Evolutionary conservation across 2,888 invertebrate genomes (phyloP).

Genomic region (Nemapogon koenigi): DNA sequence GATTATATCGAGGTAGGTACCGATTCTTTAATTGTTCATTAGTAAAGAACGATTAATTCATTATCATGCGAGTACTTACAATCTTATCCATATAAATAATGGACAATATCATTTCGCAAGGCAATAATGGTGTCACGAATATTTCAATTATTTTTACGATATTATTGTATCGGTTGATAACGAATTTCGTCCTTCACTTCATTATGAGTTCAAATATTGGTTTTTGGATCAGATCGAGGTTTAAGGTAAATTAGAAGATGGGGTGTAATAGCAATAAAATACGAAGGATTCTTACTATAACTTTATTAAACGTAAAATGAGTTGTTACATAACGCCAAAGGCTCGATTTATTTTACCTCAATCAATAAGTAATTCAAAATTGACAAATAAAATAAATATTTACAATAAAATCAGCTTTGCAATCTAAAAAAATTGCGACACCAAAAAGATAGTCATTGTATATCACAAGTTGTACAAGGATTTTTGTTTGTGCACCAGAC

Average conservation of each 20-base stretch:
- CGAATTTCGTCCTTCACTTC: neutral
- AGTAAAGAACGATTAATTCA: slow-evolving; percentile 45
- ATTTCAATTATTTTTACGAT: slow-evolving; percentile 9
- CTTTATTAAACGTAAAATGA: slow-evolving; percentile 64
- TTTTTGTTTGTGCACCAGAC: slow-evolving; percentile 59
- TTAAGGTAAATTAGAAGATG: neutral
- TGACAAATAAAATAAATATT: slow-evolving; percentile 48
- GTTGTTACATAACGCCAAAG: slow-evolving; percentile 65
- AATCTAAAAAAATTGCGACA: slow-evolving; percentile 34
- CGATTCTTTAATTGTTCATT: slow-evolving; percentile 61
- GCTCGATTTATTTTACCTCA: slow-evolving; percentile 62
- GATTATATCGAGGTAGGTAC: slow-evolving; percentile 54
- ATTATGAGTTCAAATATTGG: neutral
- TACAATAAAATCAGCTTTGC: slow-evolving; percentile 58
- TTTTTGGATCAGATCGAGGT: neutral
- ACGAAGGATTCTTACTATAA: slow-evolving; percentile 51
- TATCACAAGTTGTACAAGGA: slow-evolving; percentile 57
- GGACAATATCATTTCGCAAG: slow-evolving; percentile 5
- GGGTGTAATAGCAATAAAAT: slow-evolving; percentile 22
- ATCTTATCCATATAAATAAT: slow-evolving; percentile 51
- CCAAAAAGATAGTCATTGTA: slow-evolving; percentile 32
- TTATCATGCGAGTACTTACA: slow-evolving; percentile 51
- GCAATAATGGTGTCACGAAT: slow-evolving; percentile 27
- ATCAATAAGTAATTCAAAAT: slow-evolving; percentile 47
- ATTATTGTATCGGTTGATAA: neutral